Percentiles rank a stretch among this genome's conserved stretches.
phyloP scores from a whole-genome alignment of 2,113 vertebrate genomes.

The Aramus guarauna region DNA sequence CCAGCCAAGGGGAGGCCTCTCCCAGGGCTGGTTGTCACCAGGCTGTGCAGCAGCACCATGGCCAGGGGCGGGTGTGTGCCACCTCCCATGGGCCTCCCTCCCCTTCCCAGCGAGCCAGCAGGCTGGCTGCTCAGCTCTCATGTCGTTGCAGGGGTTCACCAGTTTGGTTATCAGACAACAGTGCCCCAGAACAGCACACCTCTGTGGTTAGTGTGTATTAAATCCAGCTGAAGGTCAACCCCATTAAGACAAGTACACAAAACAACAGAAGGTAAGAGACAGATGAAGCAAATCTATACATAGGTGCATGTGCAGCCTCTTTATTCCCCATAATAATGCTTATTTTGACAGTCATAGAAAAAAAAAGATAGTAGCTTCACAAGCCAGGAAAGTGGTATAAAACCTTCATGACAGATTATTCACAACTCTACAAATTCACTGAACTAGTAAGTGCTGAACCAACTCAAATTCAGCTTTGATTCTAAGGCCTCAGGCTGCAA shows the following conservation, averaged over 20 bases:
- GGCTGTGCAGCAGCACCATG: not conserved
- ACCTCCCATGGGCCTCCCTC: accelerated
- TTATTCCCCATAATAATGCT: not conserved
- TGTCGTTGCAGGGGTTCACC: not conserved
- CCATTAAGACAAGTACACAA: accelerated
- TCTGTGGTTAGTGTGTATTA: not conserved
- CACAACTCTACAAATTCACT: not conserved
- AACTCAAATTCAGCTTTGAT: not conserved
- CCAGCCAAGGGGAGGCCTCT: not conserved
- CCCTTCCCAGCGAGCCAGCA: not conserved
- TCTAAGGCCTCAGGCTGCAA: not conserved
- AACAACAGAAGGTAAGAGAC: not conserved
- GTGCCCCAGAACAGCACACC: not conserved
- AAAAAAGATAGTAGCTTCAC: not conserved
- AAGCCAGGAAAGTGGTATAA: not conserved
- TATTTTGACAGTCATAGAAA: not conserved
- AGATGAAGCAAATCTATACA: not conserved
- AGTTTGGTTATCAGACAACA: not conserved
- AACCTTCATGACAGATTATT: not conserved
- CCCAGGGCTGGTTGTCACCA: not conserved
- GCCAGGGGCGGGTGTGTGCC: not conserved
- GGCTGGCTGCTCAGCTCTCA: not conserved
- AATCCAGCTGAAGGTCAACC: accelerated
- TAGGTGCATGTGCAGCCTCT: not conserved
- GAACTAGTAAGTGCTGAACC: not conserved